A percentile compares a stretch with the other conserved stretches of the same genome.
Evolutionary conservation across 2,888 invertebrate species (phyloP).

Genomic region (Parapristionchus giblindavisi): DNA sequence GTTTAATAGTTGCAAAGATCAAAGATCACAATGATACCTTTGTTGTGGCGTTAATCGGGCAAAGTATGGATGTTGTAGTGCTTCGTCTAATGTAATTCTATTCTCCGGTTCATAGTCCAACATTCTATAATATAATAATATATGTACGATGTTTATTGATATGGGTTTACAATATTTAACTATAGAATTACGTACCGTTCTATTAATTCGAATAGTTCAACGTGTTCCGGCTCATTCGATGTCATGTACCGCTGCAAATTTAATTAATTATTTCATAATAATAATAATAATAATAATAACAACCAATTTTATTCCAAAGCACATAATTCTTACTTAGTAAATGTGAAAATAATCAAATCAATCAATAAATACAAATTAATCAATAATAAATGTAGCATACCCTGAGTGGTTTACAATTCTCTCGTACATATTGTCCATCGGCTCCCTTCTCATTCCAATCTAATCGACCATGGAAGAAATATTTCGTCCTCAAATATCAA

Average conservation of each 20-base stretch:
- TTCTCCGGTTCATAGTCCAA: constrained; percentile 93
- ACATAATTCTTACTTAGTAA: background rate
- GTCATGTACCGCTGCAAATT: constrained; percentile 85
- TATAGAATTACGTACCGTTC: constrained; percentile 77
- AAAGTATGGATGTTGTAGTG: constrained; percentile 91
- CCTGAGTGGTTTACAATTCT: constrained; percentile 93
- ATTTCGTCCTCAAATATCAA: constrained; percentile 82
- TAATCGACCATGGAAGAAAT: constrained; percentile 95
- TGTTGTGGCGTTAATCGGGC: constrained; percentile 47
- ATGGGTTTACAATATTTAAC: too few species aligned
- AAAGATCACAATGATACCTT: too few species aligned
- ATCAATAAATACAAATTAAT: constrained; percentile 13
- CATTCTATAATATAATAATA: constrained; percentile 81
- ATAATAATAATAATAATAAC: background rate
- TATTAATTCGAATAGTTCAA: constrained; percentile 91
- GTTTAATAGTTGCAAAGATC: too few species aligned
- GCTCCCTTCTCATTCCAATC: constrained; percentile 98
- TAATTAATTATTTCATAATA: background rate
- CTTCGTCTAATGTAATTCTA: constrained; percentile 86
- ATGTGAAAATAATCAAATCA: background rate
- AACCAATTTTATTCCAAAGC: constrained; percentile 1
- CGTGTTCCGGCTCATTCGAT: constrained; percentile 87
- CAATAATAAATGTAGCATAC: constrained; percentile 75
- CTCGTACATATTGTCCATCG: constrained; percentile 94
- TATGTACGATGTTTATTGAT: too few species aligned